Evolutionary conservation across 2,797 vertebrate species (phyloP).

Genomic region (Pipistrellus kuhlii): DNA sequence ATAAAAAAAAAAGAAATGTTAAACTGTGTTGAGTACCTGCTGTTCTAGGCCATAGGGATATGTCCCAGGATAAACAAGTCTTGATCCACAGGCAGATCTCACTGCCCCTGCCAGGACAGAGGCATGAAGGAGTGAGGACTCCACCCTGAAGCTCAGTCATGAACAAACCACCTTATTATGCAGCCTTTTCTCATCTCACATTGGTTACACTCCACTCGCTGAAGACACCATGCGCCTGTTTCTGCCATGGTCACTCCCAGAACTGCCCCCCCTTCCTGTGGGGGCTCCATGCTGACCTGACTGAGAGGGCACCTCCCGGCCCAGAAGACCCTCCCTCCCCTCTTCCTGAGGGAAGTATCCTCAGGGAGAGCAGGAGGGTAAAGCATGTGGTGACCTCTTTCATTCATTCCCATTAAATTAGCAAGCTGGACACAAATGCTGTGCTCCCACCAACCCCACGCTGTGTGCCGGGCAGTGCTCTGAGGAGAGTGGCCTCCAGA

Average conservation of each 20-base stretch:
- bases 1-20: too few relatives aligned
- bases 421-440: background rate
- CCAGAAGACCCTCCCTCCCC: background rate
- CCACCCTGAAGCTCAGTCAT: background rate
- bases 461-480: background rate
- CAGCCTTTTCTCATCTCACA: conserved; percentile 28
- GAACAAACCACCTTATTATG: background rate
- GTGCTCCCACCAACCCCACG: background rate
- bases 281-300: conserved; percentile 40
- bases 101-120: background rate
- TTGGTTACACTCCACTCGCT: conserved; percentile 32
- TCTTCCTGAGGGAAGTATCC: conserved; percentile 2
- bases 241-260: conserved; percentile 53
- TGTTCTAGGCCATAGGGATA: background rate
- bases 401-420: background rate
- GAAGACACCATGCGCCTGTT: conserved; percentile 35
- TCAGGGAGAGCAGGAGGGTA: background rate
- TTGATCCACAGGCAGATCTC: background rate
- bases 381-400: background rate
- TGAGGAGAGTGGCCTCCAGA: background rate
- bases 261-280: background rate
- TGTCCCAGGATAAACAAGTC: background rate
- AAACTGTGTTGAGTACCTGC: background rate
- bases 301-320: background rate
- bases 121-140: background rate